A percentile compares a stretch with the other conserved stretches of the same genome.
Conservation (phyloP, 2,113 vertebrate species). For the Grus americana region DNA sequence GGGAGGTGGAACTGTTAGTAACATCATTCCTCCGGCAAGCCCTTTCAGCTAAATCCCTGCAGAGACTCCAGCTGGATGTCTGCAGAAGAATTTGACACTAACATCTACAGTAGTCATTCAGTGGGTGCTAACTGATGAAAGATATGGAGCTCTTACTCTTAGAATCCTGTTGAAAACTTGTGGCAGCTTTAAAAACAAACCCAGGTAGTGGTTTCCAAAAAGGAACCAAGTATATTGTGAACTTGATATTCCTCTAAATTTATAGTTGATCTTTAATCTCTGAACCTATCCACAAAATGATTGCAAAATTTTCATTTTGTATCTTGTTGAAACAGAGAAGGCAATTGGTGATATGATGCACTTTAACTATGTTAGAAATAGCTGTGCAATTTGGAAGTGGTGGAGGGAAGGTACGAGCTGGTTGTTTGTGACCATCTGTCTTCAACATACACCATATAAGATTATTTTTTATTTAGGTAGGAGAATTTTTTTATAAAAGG, state of each 20-base stretch:
- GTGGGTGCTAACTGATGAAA: conserved; percentile 35
- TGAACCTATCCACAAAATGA: neutral
- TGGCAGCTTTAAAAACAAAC: conserved; percentile 58
- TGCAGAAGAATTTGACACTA: conserved; percentile 35
- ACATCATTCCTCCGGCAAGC: neutral
- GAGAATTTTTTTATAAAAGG: neutral
- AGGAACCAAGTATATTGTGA: neutral
- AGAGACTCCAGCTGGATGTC: neutral
- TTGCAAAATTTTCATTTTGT: neutral
- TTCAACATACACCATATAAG: neutral
- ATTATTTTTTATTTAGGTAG: neutral
- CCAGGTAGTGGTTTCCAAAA: conserved; percentile 18
- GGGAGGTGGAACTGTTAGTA: neutral
- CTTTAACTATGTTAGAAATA: neutral
- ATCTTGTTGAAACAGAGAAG: conserved; percentile 7
- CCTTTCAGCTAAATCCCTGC: neutral
- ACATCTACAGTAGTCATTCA: neutral
- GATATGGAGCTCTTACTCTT: neutral
- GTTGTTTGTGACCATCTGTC: neutral
- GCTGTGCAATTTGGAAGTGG: neutral
- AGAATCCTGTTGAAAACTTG: conserved; percentile 48
- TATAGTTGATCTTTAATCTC: neutral
- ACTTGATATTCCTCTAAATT: conserved; percentile 13
- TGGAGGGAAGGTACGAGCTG: neutral
- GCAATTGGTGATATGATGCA: neutral